Percentiles rank a stretch among this genome's conserved stretches.
phyloP scores from a whole-genome alignment of 2,113 vertebrate species.

The Aldabrachelys gigantea region DNA sequence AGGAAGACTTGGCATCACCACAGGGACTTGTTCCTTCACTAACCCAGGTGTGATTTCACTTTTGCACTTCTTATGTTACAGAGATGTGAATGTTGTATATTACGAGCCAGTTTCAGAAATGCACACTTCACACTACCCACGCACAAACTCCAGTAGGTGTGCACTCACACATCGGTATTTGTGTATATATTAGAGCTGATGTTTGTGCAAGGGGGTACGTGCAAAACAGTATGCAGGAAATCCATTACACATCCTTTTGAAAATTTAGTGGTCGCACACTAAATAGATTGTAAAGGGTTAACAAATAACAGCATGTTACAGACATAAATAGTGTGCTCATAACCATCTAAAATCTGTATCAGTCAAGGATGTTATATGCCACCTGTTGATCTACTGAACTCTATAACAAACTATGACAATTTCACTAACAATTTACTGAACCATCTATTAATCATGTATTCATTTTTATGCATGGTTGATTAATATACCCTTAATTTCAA shows the following conservation, averaged over 20 bases:
- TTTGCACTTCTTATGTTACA: not conserved
- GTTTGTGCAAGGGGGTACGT: not conserved
- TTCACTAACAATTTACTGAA: not conserved
- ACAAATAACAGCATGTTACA: slow-evolving; percentile 8
- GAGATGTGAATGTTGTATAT: not conserved
- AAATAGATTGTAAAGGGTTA: not conserved
- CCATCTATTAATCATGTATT: not conserved
- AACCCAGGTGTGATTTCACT: slow-evolving; percentile 3
- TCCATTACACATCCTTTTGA: not conserved
- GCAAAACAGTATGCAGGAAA: not conserved
- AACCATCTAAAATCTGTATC: not conserved
- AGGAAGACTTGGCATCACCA: slow-evolving; percentile 39
- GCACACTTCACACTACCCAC: not conserved
- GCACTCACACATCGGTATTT: not conserved
- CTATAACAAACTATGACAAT: not conserved
- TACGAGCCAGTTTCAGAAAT: not conserved
- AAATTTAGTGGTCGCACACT: not conserved
- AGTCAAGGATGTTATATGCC: not conserved
- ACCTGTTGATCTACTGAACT: not conserved
- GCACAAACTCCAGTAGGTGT: slow-evolving; percentile 23
- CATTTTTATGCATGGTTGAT: not conserved
- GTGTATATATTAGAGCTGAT: not conserved
- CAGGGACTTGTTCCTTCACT: slow-evolving; percentile 52
- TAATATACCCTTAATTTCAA: not conserved
- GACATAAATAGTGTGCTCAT: not conserved